phyloP scores from a whole-genome alignment of 2,113 vertebrate genomes.

The Echinops telfairi region DNA sequence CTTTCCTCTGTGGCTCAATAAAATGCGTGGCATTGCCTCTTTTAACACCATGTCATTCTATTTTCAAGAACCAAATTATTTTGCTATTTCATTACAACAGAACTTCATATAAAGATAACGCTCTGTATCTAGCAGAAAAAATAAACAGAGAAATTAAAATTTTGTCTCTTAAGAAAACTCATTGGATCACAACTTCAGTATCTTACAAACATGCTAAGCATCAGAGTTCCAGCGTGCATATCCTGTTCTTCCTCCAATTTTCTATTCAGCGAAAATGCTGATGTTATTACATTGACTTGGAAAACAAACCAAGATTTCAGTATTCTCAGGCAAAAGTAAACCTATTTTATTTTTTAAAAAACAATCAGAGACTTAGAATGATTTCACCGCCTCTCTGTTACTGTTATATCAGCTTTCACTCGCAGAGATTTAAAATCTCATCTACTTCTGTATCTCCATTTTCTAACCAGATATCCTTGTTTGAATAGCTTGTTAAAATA shows the following conservation, averaged over 20 bases:
- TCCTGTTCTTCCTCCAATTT: not conserved
- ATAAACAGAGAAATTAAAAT: not conserved
- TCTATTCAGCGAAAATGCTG: not conserved
- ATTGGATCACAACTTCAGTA: not conserved
- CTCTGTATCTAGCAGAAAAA: not conserved
- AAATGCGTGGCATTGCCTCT: not conserved
- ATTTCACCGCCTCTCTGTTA: not conserved
- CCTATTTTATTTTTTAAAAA: slow-evolving; percentile 62
- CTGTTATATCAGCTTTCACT: slow-evolving; percentile 24
- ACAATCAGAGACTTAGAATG: slow-evolving; percentile 35
- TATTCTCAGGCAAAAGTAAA: not conserved
- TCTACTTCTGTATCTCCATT: slow-evolving; percentile 5
- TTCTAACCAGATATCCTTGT: not conserved
- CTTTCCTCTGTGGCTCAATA: not conserved
- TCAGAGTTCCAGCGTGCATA: not conserved
- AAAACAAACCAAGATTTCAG: not conserved
- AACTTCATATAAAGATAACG: not conserved
- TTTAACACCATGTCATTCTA: not conserved
- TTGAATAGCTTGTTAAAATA: slow-evolving; percentile 19
- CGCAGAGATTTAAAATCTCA: slow-evolving; percentile 50
- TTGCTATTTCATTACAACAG: not conserved
- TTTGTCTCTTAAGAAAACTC: not conserved
- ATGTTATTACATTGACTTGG: not conserved
- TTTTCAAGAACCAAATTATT: not conserved
- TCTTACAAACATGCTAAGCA: not conserved